Percentiles rank a stretch among this genome's conserved stretches.
These are phyloP conservation scores for Mormyrus lacerda DNA, from an alignment of 2,113 vertebrate genomes.

Conservation along the genomic window DNA sequence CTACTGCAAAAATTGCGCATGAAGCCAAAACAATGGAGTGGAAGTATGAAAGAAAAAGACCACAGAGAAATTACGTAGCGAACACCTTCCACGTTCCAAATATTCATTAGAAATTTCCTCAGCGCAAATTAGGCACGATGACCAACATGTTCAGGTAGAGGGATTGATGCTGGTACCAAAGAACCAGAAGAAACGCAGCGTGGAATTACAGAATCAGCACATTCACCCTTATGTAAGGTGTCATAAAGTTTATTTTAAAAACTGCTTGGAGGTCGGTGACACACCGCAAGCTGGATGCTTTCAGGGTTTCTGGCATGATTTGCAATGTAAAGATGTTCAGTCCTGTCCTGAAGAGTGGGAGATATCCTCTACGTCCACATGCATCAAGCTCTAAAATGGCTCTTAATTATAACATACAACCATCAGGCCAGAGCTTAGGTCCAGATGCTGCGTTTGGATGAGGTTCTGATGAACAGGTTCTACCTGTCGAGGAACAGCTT, in stretches of 20 bases:
- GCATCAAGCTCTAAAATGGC: neutral
- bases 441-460: neutral
- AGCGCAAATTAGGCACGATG: neutral
- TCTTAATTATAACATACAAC: neutral
- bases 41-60: neutral
- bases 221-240: neutral
- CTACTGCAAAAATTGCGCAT: neutral
- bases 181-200: neutral
- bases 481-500: neutral
- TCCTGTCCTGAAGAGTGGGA: neutral
- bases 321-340: neutral
- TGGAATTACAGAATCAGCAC: neutral
- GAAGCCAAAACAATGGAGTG: neutral
- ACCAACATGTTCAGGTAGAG: neutral
- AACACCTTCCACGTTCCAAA: neutral
- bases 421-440: neutral
- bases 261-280: neutral
- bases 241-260: neutral
- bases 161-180: neutral
- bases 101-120: neutral
- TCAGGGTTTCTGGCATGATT: neutral
- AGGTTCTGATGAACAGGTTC: neutral
- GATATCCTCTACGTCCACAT: neutral
- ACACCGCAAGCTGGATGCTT: neutral
- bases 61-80: neutral